These are phyloP conservation scores for Diloba caeruleocephala DNA, from an alignment of 2,888 invertebrate genomes.

Conservation along the genomic window DNA sequence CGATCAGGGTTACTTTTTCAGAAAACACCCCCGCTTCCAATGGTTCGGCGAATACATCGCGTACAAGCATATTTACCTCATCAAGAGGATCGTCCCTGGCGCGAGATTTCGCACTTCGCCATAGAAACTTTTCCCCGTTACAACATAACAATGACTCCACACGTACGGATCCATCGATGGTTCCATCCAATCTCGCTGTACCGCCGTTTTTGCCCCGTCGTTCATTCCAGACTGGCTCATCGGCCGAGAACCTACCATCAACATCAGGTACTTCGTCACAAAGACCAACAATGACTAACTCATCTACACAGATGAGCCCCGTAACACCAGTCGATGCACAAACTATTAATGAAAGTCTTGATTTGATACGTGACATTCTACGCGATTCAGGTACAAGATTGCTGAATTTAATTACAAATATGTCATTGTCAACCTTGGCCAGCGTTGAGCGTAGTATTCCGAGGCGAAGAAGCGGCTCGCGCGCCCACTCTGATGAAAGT, in stretches of 20 bases:
- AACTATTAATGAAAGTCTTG: conserved; percentile 82
- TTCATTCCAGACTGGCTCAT: conserved; percentile 45
- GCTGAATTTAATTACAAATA: conserved; percentile 82
- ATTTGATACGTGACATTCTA: conserved; percentile 83
- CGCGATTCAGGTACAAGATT: conserved; percentile 84
- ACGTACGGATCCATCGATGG: conserved; percentile 32
- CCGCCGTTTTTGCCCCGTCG: conserved; percentile 35
- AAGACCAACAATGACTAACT: conserved; percentile 69
- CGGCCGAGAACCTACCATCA: conserved; percentile 51
- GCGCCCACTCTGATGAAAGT: conserved; percentile 70
- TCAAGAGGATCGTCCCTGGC: conserved; percentile 64
- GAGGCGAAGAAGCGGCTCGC: conserved; percentile 57
- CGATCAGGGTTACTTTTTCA: conserved; percentile 60
- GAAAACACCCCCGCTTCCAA: conserved; percentile 51
- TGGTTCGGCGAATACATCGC: conserved; percentile 66
- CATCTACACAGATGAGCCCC: conserved; percentile 74
- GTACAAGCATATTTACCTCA: conserved; percentile 80
- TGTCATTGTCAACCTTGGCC: conserved; percentile 80
- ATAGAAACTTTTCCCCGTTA: conserved; percentile 62
- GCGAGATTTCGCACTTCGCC: conserved; percentile 61
- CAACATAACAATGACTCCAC: conserved; percentile 44
- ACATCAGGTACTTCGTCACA: conserved; percentile 57
- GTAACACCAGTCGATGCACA: conserved; percentile 75
- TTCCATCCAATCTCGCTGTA: conserved; percentile 36
- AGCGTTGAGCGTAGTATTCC: conserved; percentile 70